Evolutionary conservation across 2,888 invertebrate species (phyloP).

Genomic region (Zygothrica quintamaculata): DNA sequence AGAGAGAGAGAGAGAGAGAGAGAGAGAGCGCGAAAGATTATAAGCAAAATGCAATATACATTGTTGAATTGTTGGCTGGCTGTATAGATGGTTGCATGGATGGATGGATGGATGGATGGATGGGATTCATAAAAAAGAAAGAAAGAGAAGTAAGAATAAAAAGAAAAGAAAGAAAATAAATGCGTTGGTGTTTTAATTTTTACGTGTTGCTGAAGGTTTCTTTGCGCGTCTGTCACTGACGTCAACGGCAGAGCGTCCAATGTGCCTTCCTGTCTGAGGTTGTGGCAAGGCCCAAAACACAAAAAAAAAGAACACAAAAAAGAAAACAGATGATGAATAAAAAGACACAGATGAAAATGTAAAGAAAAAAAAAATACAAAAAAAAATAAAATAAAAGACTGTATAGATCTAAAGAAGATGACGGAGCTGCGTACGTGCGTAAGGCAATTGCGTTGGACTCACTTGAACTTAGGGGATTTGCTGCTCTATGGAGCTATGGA

Average conservation of each 20-base stretch:
- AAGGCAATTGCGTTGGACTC: slow-evolving; percentile 71
- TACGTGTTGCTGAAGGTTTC: slow-evolving; percentile 69
- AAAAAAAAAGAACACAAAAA: slow-evolving; percentile 10
- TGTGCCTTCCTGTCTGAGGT: slow-evolving; percentile 46
- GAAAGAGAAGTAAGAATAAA: too few relatives aligned
- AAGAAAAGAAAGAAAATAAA: slow-evolving; percentile 33
- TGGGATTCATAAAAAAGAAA: slow-evolving; percentile 62
- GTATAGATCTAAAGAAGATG: slow-evolving; percentile 65
- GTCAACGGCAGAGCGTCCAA: slow-evolving; percentile 21
- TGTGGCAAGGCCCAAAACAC: slow-evolving; percentile 49
- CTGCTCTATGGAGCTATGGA: slow-evolving; percentile 17
- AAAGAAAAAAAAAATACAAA: slow-evolving; percentile 1
- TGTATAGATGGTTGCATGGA: slow-evolving; percentile 37
- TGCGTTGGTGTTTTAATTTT: slow-evolving; percentile 78
- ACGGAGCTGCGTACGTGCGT: slow-evolving; percentile 74
- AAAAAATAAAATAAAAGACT: slow-evolving; percentile 19
- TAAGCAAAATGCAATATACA: slow-evolving; percentile 77
- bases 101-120: slow-evolving; percentile 47
- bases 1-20: too few relatives aligned
- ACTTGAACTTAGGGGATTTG: slow-evolving; percentile 48
- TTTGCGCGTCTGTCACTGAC: slow-evolving; percentile 42
- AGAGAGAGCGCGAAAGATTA: slow-evolving; percentile 52
- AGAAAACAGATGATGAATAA: slow-evolving; percentile 3
- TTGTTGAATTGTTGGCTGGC: slow-evolving; percentile 26
- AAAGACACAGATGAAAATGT: too few relatives aligned